Evolutionary conservation across 2,797 vertebrate species (phyloP), one percentile per base, ranked within the genome.

Genomic region (Alcedo quadribrachys): DNA sequence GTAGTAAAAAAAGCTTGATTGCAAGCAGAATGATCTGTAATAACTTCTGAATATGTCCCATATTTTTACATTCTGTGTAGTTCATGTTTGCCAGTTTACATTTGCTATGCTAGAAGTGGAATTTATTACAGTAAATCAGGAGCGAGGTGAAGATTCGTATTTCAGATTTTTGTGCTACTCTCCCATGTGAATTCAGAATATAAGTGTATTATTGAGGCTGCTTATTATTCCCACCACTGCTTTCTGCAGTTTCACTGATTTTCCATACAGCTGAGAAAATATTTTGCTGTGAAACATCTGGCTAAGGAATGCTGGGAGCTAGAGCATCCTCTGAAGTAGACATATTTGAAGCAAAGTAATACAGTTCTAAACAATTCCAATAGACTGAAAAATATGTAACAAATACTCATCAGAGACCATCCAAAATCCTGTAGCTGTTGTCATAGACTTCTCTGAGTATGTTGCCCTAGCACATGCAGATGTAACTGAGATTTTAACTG

Each of bases 251-350:
- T 94, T 93, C 94, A 87, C 81, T 96, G 91, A 93, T 96, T 96
- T 97, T 92, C 95, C 87, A 95, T 91, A 96, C 98, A 98, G 98
- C 98, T 98, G 98, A 98, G 95, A 98, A 98, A 98, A 98, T 97
- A 98, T 97, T 98, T 98, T 96, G 77, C 97, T 97, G 92, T 96
- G 92, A 97, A 98, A 98, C 98, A 98, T 98, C 98, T 98, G 98
- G 97, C 96, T 96, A 66, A 97, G 95, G 98, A 98, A 98, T 98
- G 97, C 89, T 89, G 43, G 76, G 95, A 97, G 46, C 69, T 77
- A 43, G 79, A 79, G 68, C 95, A 97, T 97, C 93, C 97, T 97
- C 96, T 98, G 94, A 96, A 98, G 76, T 80, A 77, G 89, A 80
- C 19, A 92, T 71, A 75, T 94, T 94, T 88, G 43, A 86, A 66